These are phyloP conservation scores for Psilopsiagon aymara DNA, from an alignment of 2,113 vertebrate genomes.

Conservation along the genomic window DNA sequence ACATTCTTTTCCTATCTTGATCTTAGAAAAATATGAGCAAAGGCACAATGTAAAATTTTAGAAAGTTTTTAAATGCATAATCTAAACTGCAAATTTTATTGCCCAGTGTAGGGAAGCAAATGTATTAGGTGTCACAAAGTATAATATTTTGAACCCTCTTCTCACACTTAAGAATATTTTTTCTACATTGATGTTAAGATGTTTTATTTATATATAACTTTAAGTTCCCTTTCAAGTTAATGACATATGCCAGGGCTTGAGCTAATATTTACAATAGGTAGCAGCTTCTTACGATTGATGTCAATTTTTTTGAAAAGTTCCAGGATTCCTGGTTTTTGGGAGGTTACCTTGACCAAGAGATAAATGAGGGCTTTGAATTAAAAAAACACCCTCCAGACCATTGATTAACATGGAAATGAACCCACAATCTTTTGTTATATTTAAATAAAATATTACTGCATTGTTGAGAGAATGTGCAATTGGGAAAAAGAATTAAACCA, in stretches of 20 bases:
- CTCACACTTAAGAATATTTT: not conserved
- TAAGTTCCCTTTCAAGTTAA: not conserved
- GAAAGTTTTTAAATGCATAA: not conserved
- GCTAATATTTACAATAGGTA: not conserved
- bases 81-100: not conserved
- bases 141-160: not conserved
- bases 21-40: not conserved
- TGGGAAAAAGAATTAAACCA: not conserved
- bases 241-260: not conserved
- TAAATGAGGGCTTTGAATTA: not conserved
- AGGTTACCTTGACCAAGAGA: not conserved
- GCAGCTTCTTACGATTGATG: not conserved
- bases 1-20: not conserved
- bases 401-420: not conserved
- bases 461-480: not conserved
- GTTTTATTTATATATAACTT: not conserved
- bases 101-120: not conserved
- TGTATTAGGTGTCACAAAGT: not conserved
- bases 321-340: not conserved
- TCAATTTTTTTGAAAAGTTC: not conserved
- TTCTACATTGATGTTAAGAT: not conserved
- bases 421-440: not conserved
- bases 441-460: not conserved
- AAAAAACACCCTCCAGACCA: not conserved
- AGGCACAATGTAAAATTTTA: not conserved